Evolutionary conservation across 1,140 invertebrate genomes (phyloP), one percentile per base, ranked within the genome.

Genomic region (Leptoteleia sp.): DNA sequence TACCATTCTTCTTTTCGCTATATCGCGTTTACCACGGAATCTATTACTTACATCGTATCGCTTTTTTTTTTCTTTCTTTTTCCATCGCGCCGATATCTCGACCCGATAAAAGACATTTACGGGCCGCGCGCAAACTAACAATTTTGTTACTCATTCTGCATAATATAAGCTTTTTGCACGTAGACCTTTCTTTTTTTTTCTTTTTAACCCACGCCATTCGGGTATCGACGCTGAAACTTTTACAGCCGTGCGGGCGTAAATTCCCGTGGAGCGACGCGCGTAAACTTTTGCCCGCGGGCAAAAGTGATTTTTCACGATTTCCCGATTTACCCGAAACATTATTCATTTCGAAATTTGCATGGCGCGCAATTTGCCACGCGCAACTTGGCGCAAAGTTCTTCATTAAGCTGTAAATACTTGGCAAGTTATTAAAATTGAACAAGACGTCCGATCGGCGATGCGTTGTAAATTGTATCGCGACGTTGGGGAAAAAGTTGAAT

Each of bases 341-440:
- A 73, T 73, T 73, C 70, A 73, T 73, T 64, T 64, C 12, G 9
- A 55, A 73, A 73, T 73, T 65, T 73, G 70, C 59, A 64, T 73
- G 42, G 50, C 37, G 52, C 35, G 70, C 70, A 64, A 73, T 64
- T 73, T 64, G 70, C 50, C 13, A 55, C 57, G 57, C 40, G 8
- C 1, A 72, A 72, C 57, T 64, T 48, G 9, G 3, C 8, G 45
- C 9, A 73, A 73, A 64, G 48, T 73, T 64, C 17, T 64, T 73
- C 59, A 64, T 64, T 64, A 73, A 62, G 70, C 59, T 64, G 70
- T 42, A 73, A 73, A 73, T 64, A 64, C 37, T 73, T 64, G 25
- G 42, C 12, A 73, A 64, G 50, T 57, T 64, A 65, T 64, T 73
- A 73, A 73, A 73, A 73, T 73, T 64, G 59, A 73, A 64, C 70